Base-by-base conservation (phyloP, 1,140 invertebrate species). In the Drosophila bipectinata region DNA sequence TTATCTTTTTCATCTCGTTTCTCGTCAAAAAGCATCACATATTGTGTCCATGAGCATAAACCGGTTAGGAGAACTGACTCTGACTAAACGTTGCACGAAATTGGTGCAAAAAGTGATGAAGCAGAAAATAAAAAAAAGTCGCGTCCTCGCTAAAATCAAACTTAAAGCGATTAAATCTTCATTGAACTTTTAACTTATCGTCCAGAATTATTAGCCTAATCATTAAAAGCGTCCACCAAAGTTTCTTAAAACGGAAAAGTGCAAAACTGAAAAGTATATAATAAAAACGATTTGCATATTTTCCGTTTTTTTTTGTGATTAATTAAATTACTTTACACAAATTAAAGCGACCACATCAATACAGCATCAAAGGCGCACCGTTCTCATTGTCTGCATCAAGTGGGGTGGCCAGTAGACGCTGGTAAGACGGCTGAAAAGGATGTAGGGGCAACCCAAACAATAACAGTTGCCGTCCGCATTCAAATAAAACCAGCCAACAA, bases 321-420 rank as follows among this genome's bases (percentile, higher is more conserved):
- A 87, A 87, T 87, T 87, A 87, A 87, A 87, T 87, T 87, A 87
- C 82, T 83, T 87, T 77, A 77, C 75, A 79, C 73, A 83, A 83
- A 87, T 83, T 87, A 79, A 77, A 76, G 66, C 52, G 49, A 61
- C 58, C 52, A 37, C 52, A 57, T 39, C 63, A 60, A 18, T 39
- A 15, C 10, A 44, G 32, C 14, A 48, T 14, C 54, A 56, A 39
- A 57, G 24, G 28, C 15, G 39, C 28, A 39, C 39, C 24, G 30
- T 41, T 9, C 41, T 26, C 39, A 15, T 21, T 61, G 53, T 48
- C 32, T 58, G 49, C 18, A 21, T n/a, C 44, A 18, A 44, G n/a
- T 44, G 14, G 41, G 41, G 41, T 44, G 41, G 14, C 14, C 41
- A 5, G 41, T 18, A 5, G 41, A 44, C 4, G 41, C 6, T 18